Conservation (phyloP, 2,113 vertebrate genomes). For the Physeter macrocephalus region DNA sequence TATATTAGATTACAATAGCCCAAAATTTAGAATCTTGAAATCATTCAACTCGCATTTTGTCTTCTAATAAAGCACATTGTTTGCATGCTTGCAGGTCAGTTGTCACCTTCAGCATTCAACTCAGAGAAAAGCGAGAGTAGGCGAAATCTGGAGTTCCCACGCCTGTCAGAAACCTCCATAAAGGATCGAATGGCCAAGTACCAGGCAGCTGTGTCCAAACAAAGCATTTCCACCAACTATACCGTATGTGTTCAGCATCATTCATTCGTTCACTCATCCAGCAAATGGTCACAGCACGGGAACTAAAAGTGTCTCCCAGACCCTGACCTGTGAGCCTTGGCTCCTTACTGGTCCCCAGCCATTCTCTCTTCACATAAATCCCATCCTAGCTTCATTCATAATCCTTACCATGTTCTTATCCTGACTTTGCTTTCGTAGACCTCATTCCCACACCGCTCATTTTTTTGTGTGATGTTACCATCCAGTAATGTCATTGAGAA, state of each 20-base stretch:
- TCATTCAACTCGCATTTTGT: background rate
- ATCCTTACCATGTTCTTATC: background rate
- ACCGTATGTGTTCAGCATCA: slow-evolving; percentile 68
- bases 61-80: slow-evolving; percentile 19
- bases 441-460: background rate
- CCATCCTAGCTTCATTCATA: background rate
- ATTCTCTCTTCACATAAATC: background rate
- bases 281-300: background rate
- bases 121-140: slow-evolving; percentile 73
- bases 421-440: background rate
- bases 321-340: background rate
- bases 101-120: slow-evolving; percentile 73
- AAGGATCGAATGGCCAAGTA: slow-evolving; percentile 96
- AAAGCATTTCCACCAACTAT: slow-evolving; percentile 72
- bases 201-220: slow-evolving; percentile 93
- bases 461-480: background rate
- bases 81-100: slow-evolving; percentile 68
- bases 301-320: background rate
- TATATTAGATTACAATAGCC: background rate
- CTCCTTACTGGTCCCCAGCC: background rate
- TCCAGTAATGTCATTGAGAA: background rate
- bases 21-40: background rate
- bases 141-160: slow-evolving; percentile 79
- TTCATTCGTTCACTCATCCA: background rate
- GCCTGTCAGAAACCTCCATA: slow-evolving; percentile 88